Percentiles rank a stretch among this genome's conserved stretches.
phyloP scores from a whole-genome alignment of 2,888 invertebrate species.

The Zhuqinia jingwanae region DNA sequence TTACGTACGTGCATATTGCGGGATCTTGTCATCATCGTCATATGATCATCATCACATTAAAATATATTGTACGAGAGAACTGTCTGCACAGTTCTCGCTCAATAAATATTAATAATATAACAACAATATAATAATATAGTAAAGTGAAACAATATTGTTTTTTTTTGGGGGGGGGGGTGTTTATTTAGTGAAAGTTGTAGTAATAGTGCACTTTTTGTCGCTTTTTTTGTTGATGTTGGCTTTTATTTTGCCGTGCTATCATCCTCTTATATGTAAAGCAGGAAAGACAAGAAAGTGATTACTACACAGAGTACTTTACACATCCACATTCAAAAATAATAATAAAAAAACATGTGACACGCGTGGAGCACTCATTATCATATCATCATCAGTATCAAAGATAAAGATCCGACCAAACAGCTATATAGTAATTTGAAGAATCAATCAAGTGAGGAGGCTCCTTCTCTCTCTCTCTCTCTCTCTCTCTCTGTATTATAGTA shows the following conservation, averaged over 20 bases:
- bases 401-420: no score
- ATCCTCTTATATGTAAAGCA: not conserved
- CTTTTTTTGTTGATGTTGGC: no score
- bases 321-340: not conserved
- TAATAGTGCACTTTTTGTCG: not conserved
- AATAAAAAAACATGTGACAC: constrained; percentile 49
- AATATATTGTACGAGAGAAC: no score
- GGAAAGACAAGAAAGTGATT: constrained; percentile 19
- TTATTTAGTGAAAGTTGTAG: constrained; percentile 39
- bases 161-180: constrained; percentile 16
- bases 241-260: not conserved
- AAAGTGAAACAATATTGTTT: not conserved
- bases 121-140: no score
- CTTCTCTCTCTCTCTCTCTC: not conserved
- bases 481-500: no score
- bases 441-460: constrained; percentile 30
- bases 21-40: not conserved
- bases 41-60: not conserved
- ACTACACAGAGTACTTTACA: not conserved
- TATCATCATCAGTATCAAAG: not conserved
- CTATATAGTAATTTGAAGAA: constrained; percentile 57
- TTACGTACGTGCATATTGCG: no score
- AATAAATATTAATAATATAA: no score
- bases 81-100: not conserved
- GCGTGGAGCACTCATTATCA: constrained; percentile 52